A percentile compares a stretch with the other conserved stretches of the same genome.
phyloP scores from a whole-genome alignment of 2,797 vertebrate genomes.

The Perodicticus potto region DNA sequence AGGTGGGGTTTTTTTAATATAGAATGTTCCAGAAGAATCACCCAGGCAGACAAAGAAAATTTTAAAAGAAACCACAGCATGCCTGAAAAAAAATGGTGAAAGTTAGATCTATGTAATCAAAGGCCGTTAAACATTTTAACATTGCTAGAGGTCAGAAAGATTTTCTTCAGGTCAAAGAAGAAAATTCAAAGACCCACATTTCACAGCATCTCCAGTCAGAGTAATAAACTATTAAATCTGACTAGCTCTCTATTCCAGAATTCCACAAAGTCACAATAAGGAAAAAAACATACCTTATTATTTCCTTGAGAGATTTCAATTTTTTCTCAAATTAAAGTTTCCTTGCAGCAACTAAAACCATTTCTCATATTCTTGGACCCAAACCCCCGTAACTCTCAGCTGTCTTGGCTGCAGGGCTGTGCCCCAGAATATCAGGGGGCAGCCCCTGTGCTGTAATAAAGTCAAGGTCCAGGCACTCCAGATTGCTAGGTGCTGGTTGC shows the following conservation, averaged over 20 bases:
- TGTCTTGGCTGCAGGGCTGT: neutral
- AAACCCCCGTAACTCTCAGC: neutral
- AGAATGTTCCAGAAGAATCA: neutral
- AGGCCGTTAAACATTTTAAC: neutral
- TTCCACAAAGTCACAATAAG: constrained; percentile 43
- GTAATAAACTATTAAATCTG: neutral
- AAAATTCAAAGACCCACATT: neutral
- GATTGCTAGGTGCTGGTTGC: neutral
- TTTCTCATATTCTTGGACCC: neutral
- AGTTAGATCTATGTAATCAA: neutral
- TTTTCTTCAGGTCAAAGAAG: neutral
- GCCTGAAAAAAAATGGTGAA: neutral
- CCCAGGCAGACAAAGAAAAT: neutral
- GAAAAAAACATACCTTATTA: neutral
- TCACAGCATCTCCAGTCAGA: neutral
- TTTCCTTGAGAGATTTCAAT: constrained; percentile 3
- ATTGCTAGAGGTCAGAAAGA: neutral
- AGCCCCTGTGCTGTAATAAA: neutral
- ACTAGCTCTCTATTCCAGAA: neutral
- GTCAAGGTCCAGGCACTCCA: neutral
- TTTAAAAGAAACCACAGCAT: neutral
- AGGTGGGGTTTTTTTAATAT: too few species aligned
- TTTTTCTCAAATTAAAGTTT: neutral
- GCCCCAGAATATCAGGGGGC: neutral
- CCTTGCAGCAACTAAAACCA: neutral